Conservation (phyloP, 1,140 invertebrate genomes). For the Zaprionus gabonicus region DNA sequence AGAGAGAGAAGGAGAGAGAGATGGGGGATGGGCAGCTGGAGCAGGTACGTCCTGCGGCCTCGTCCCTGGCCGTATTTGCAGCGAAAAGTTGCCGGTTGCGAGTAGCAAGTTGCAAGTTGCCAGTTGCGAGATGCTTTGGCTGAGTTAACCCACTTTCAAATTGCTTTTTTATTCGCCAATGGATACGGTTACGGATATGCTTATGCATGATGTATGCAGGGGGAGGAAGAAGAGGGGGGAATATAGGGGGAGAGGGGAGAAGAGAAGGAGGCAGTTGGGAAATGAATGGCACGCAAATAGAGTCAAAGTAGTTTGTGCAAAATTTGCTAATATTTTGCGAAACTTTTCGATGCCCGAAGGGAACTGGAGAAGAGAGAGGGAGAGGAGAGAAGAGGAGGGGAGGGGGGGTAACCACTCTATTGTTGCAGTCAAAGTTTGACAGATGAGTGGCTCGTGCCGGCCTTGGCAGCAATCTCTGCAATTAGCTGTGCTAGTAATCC, state of each 20-base stretch:
- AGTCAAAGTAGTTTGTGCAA: slow-evolving; percentile 65
- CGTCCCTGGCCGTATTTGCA: slow-evolving; percentile 25
- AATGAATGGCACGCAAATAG: slow-evolving; percentile 37
- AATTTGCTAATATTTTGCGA: slow-evolving; percentile 51
- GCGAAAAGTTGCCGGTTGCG: slow-evolving; percentile 38
- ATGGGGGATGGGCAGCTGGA: not conserved
- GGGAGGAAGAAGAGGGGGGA: not conserved
- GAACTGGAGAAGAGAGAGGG: not conserved
- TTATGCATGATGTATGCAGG: slow-evolving; percentile 29
- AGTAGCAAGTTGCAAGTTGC: slow-evolving; percentile 13
- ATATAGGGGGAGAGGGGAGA: too few relatives aligned
- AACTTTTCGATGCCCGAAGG: slow-evolving; percentile 38
- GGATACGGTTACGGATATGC: slow-evolving; percentile 42
- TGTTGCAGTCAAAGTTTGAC: slow-evolving; percentile 47
- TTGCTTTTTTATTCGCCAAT: slow-evolving; percentile 79
- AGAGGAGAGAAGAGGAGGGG: not conserved
- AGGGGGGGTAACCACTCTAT: not conserved
- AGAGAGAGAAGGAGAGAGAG: too few relatives aligned
- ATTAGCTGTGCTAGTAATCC: slow-evolving; percentile 47
- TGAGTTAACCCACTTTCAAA: slow-evolving; percentile 69
- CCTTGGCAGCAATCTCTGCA: slow-evolving; percentile 2
- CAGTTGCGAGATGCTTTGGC: slow-evolving; percentile 33
- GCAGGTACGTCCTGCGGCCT: slow-evolving; percentile 3
- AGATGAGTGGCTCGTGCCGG: not conserved
- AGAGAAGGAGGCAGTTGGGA: slow-evolving; percentile 11